phyloP scores from a whole-genome alignment of 2,797 vertebrate species.

The Brachyalestes nurse region DNA sequence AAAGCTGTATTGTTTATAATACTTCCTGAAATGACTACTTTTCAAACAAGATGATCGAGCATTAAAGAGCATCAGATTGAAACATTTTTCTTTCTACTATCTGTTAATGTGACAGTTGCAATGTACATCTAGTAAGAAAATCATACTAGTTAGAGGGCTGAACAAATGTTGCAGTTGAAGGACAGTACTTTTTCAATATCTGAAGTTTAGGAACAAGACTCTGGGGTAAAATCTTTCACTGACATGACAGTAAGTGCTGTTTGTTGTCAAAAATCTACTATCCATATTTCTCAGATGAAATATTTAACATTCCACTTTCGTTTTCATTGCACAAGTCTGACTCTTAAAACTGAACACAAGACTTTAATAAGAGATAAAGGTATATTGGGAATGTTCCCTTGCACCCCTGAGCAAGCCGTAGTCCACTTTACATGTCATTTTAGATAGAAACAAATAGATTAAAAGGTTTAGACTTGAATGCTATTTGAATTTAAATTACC shows the following conservation, averaged over 20 bases:
- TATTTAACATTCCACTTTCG: conserved; percentile 66
- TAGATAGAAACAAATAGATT: no score
- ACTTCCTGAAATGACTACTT: neutral
- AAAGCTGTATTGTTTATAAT: neutral
- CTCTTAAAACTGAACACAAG: conserved; percentile 65
- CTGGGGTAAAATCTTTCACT: conserved; percentile 60
- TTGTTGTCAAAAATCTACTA: conserved; percentile 73
- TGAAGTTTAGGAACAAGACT: conserved; percentile 65
- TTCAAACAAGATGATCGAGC: neutral
- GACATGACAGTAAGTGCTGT: conserved; percentile 72
- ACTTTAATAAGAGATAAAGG: conserved; percentile 67
- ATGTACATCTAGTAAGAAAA: conserved; percentile 53
- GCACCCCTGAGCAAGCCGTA: neutral
- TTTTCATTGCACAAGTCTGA: conserved; percentile 53
- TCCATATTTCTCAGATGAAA: conserved; percentile 69
- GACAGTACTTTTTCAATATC: conserved; percentile 37
- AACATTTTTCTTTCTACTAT: conserved; percentile 52
- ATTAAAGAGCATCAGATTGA: conserved; percentile 23
- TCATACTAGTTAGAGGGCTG: conserved; percentile 53
- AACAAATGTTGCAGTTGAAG: conserved; percentile 43
- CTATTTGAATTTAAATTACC: no score
- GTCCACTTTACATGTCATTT: neutral
- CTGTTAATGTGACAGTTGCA: conserved; percentile 50
- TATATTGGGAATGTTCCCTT: conserved; percentile 23
- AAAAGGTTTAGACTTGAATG: no score